A percentile compares a stretch with the other conserved stretches of the same genome.
phyloP scores from a whole-genome alignment of 2,113 vertebrate species.

The Platysternon megacephalum region DNA sequence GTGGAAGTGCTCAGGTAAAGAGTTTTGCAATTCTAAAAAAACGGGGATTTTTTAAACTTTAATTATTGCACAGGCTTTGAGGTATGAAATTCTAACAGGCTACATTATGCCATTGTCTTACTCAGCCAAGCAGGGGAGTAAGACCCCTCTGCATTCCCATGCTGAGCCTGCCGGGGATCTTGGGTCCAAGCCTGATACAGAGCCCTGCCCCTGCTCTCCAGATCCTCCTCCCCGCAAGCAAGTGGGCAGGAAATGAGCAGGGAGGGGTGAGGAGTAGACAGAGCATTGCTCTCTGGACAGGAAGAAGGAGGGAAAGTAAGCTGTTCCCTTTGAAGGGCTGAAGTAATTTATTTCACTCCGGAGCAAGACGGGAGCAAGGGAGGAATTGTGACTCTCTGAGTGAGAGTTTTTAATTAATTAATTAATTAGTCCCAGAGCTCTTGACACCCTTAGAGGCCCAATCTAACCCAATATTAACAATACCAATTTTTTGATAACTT shows the following conservation, averaged over 20 bases:
- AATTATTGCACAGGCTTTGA: background rate
- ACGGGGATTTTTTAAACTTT: background rate
- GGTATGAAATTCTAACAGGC: background rate
- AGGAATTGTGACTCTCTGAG: background rate
- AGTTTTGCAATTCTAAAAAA: background rate
- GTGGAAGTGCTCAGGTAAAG: background rate
- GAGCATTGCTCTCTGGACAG: background rate
- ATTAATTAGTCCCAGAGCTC: background rate
- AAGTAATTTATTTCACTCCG: accelerated
- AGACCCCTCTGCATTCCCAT: background rate
- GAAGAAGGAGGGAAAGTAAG: background rate
- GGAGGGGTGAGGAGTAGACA: background rate
- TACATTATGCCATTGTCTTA: background rate
- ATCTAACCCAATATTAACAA: background rate
- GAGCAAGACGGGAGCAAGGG: background rate
- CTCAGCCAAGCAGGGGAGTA: background rate
- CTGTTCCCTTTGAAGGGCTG: background rate
- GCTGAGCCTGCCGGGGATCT: accelerated
- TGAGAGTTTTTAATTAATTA: too few species aligned
- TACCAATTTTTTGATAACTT: background rate
- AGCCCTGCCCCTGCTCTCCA: background rate
- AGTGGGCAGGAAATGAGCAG: background rate
- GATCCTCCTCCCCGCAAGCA: background rate
- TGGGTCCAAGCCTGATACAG: background rate
- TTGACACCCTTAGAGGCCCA: background rate